These are phyloP conservation scores for Atherinosoma microstoma DNA, from an alignment of 2,797 vertebrate species.

Conservation along the genomic window DNA sequence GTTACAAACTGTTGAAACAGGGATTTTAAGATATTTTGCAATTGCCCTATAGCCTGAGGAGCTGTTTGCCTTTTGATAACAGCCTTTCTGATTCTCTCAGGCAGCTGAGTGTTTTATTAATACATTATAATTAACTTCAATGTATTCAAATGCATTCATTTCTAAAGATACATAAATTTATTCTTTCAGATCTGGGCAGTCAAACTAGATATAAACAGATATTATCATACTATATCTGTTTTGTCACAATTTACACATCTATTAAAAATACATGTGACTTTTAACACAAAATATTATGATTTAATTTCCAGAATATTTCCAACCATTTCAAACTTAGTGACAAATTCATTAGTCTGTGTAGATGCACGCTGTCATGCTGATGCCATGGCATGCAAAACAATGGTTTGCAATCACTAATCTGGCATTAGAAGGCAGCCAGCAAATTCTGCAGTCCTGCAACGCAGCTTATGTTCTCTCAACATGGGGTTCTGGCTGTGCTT, in stretches of 20 bases:
- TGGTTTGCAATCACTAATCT: constrained; percentile 79
- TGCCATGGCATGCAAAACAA: constrained; percentile 66
- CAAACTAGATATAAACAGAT: neutral
- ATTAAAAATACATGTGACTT: neutral
- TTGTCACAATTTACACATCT: neutral
- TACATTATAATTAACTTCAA: neutral
- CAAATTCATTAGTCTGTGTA: constrained; percentile 64
- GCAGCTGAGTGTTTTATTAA: neutral
- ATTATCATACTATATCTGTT: neutral
- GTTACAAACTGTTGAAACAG: neutral
- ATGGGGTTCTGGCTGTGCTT: constrained; percentile 77
- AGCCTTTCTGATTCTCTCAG: neutral
- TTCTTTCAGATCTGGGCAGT: neutral
- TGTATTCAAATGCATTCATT: neutral
- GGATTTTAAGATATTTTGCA: neutral
- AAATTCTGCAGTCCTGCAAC: constrained; percentile 79
- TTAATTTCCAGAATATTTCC: constrained; percentile 42
- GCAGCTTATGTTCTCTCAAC: constrained; percentile 84
- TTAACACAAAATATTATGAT: constrained; percentile 6
- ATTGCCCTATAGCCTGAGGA: neutral
- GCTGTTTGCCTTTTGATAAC: neutral
- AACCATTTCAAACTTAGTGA: constrained; percentile 45
- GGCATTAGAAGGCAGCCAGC: constrained; percentile 75
- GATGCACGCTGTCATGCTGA: constrained; percentile 55
- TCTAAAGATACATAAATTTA: neutral